phyloP scores from a whole-genome alignment of 1,140 invertebrate genomes.

The Homalodisca vitripennis region DNA sequence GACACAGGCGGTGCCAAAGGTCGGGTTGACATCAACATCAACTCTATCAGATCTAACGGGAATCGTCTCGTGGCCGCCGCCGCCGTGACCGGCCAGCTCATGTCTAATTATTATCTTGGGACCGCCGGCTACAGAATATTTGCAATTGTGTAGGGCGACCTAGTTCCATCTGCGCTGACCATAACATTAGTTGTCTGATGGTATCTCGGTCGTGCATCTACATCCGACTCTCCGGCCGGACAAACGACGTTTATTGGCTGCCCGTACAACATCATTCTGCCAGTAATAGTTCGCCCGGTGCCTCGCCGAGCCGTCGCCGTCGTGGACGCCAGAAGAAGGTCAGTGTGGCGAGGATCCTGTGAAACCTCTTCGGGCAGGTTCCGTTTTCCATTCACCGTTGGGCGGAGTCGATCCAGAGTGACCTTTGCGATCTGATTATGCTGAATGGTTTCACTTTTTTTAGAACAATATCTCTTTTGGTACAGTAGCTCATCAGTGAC shows the following conservation, averaged over 20 bases:
- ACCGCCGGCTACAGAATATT: background rate
- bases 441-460: no score
- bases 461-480: no score
- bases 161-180: conserved; percentile 9
- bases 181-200: conserved; percentile 8
- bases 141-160: conserved; percentile 9
- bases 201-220: conserved; percentile 3
- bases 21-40: no score
- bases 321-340: background rate
- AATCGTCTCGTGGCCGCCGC: background rate
- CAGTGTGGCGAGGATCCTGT: conserved; percentile 1
- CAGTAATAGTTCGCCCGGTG: no score
- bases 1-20: no score
- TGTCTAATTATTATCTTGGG: background rate
- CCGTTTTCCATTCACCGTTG: background rate
- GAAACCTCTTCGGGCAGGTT: conserved; percentile 11
- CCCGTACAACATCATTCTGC: background rate
- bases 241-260: conserved; percentile 4
- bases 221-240: no score
- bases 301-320: no score
- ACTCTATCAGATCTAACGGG: conserved; percentile 9
- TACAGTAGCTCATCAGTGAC: no score
- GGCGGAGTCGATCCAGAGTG: no score
- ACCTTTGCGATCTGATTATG: no score
- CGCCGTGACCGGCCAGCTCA: no score